These are phyloP conservation scores for Grammomys dolichurus DNA, from an alignment of 2,113 vertebrate genomes.

Conservation along the genomic window DNA sequence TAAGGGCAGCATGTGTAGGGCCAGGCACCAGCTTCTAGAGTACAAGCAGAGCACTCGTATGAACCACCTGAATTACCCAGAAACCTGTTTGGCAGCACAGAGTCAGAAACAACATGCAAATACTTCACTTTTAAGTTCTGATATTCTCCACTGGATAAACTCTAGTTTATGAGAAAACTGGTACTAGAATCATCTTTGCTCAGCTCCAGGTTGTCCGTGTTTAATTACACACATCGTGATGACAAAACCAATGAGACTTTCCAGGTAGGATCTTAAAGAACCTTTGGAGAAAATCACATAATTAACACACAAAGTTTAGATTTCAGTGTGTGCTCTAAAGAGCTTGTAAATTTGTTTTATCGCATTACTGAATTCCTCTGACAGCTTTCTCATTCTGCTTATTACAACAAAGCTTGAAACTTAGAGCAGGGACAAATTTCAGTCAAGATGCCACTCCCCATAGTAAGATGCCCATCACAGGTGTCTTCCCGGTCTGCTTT, in stretches of 20 bases:
- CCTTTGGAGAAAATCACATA: background rate
- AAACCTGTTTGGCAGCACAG: background rate
- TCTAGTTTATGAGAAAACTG: background rate
- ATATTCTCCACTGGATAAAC: constrained; percentile 1
- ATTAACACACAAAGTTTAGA: background rate
- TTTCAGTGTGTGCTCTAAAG: constrained; percentile 23
- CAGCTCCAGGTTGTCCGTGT: background rate
- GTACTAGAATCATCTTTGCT: background rate
- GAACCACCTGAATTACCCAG: background rate
- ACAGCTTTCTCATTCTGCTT: background rate
- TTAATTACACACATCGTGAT: background rate
- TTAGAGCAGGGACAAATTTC: background rate
- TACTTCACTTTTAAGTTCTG: background rate
- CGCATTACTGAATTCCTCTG: background rate
- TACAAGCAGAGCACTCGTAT: background rate
- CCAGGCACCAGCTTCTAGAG: background rate
- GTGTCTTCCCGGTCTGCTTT: background rate
- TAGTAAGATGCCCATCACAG: background rate
- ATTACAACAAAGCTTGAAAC: background rate
- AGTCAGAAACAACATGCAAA: background rate
- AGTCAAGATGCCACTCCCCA: background rate
- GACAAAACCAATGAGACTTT: background rate
- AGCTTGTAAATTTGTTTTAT: constrained; percentile 15
- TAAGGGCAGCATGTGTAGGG: background rate
- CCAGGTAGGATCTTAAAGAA: background rate